Conservation (phyloP, 2,797 vertebrate genomes). For the Jordanella pulchra region DNA sequence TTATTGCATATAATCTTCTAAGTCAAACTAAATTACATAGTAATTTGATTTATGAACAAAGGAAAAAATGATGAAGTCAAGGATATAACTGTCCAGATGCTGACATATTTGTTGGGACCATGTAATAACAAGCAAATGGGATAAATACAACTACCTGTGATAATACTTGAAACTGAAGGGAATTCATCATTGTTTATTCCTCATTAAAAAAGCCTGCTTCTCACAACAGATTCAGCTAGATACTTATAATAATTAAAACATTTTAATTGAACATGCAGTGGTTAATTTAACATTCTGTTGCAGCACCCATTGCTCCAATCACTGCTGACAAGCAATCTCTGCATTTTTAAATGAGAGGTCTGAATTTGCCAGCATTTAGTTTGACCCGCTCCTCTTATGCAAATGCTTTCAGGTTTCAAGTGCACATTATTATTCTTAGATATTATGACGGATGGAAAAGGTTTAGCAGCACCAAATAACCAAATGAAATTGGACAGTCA, state of each 20-base stretch:
- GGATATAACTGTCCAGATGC: background rate
- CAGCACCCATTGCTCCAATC: background rate
- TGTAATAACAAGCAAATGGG: no score
- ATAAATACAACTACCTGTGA: background rate
- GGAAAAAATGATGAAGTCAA: slow-evolving; percentile 7
- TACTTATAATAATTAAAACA: background rate
- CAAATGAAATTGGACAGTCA: no score
- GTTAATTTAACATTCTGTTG: background rate
- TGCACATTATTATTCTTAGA: no score
- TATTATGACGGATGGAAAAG: no score
- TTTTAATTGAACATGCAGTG: background rate
- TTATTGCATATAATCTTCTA: slow-evolving; percentile 17
- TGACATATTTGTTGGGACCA: background rate
- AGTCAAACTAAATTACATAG: slow-evolving; percentile 32
- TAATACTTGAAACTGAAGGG: background rate
- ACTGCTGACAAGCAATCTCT: background rate
- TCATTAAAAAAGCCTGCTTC: background rate
- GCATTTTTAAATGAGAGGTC: background rate
- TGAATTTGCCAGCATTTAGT: no score
- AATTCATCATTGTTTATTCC: background rate
- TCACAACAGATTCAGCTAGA: background rate
- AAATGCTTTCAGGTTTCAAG: no score
- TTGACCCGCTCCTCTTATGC: no score
- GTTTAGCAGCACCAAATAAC: no score
- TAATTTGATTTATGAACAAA: slow-evolving; percentile 31